Evolutionary conservation across 2,113 vertebrate genomes (phyloP), one percentile per base, ranked within the genome.

Genomic region (Hippocampus guttulatus): DNA sequence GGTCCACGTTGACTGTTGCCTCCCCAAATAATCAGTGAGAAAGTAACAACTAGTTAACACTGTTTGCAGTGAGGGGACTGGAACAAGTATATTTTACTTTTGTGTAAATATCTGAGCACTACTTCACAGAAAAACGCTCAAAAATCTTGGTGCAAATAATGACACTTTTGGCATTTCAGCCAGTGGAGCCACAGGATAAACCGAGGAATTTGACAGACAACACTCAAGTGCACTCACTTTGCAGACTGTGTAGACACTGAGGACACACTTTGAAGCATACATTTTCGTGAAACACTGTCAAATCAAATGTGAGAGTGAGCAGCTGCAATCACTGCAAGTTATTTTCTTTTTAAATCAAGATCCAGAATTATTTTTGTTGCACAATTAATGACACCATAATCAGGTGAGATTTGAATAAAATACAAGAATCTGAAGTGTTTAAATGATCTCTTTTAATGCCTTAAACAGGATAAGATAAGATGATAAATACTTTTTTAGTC

Each of bases 101-200:
- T 25, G 6, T 23, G n/a, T 25, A 25, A 45, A 21, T 21, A 45
- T 23, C n/a, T 45, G 14, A 65, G 38, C 4, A n/a, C 25, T 25
- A 45, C 8, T 30, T 64, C 41, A 27, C 12, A 47, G 2, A 7
- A 25, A 43, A 47, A 15, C 27, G 14, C 16, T 25, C 47, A 51
- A 7, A 5, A 9, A 64, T 21, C 38, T 64, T 64, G 20, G 15
- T 14, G 15, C 41, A 43, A 65, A 45, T 25, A 16, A 45, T 43
- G 30, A 43, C 5, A 40, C 62, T 64, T 64, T 16, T 65, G 20
- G 38, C 62, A 23, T n/a, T 64, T 41, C 69, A 69, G 69, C 73
- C 74, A 18, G 85, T 82, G 57, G 60, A 71, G 69, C 87, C 87
- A 74, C 84, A 83, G 73, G 81, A 71, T 70, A 69, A 75, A 52